phyloP scores from a whole-genome alignment of 2,888 invertebrate species.

The Lumbricus terrestris region DNA sequence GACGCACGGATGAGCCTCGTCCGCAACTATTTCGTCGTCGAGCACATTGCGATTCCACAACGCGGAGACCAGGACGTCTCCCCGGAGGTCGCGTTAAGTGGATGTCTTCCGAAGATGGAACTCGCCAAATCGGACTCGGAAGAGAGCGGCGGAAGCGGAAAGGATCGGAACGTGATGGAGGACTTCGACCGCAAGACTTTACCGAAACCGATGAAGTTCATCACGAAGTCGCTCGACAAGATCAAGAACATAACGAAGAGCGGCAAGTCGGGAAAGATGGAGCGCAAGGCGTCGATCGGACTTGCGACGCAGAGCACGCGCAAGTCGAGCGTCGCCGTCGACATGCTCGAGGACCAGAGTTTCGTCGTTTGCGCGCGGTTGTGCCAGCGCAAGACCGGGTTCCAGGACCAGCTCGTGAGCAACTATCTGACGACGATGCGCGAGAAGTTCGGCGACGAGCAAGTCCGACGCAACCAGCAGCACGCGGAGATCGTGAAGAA shows the following conservation, averaged over 20 bases:
- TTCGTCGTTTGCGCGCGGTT: conserved; percentile 71
- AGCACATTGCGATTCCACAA: background rate
- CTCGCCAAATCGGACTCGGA: conserved; percentile 35
- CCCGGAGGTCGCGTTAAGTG: background rate
- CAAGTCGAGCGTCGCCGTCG: conserved; percentile 33
- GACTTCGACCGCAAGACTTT: background rate
- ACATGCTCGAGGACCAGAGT: conserved; percentile 11
- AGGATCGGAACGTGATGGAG: background rate
- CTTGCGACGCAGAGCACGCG: conserved; percentile 49
- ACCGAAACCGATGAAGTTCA: background rate
- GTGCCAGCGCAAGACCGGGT: conserved; percentile 68
- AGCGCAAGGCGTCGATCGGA: conserved; percentile 17
- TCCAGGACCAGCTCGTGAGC: conserved; percentile 76
- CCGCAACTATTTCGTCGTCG: conserved; percentile 67
- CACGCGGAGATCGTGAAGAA: conserved; percentile 45
- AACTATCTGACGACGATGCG: conserved; percentile 75
- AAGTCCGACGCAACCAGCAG: conserved; percentile 46
- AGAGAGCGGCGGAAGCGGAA: conserved; percentile 6
- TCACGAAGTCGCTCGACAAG: conserved; percentile 7
- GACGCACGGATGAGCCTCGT: conserved; percentile 68
- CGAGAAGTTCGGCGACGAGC: conserved; percentile 59
- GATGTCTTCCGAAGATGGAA: background rate
- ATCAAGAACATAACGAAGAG: conserved; percentile 7
- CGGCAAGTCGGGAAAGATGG: background rate
- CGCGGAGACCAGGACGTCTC: background rate